A percentile compares a stretch with the other conserved stretches of the same genome.
phyloP scores from a whole-genome alignment of 2,888 invertebrate species.

The Petrolisthes cinctipes region DNA sequence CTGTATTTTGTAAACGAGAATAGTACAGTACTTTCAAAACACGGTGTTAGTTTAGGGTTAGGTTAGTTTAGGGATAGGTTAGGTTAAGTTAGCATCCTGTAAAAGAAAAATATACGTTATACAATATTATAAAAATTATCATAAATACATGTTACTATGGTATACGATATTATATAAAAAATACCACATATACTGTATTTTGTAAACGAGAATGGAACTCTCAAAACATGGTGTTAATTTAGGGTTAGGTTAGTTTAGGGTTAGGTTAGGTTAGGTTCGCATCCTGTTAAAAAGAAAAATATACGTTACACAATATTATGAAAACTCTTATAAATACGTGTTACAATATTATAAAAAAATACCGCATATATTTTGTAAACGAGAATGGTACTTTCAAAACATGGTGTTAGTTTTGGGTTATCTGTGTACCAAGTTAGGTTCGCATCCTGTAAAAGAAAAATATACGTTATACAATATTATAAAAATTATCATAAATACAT shows the following conservation, averaged over 20 bases:
- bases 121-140: too few relatives aligned
- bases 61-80: too few relatives aligned
- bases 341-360: too few relatives aligned
- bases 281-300: too few relatives aligned
- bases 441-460: constrained; percentile 77
- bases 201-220: too few relatives aligned
- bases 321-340: too few relatives aligned
- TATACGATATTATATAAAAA: constrained; percentile 83
- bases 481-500: neutral
- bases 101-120: constrained; percentile 66
- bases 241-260: constrained; percentile 71
- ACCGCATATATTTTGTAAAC: constrained; percentile 71
- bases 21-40: too few relatives aligned
- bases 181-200: too few relatives aligned
- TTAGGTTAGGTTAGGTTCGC: too few relatives aligned
- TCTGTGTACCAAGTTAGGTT: constrained; percentile 84
- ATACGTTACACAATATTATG: too few relatives aligned
- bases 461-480: too few relatives aligned
- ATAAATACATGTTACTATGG: constrained; percentile 74
- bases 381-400: constrained; percentile 91
- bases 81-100: constrained; percentile 74
- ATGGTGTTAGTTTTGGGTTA: constrained; percentile 87
- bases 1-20: too few relatives aligned
- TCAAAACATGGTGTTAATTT: constrained; percentile 76
- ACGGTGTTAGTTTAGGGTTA: constrained; percentile 78